phyloP scores from a whole-genome alignment of 1,140 invertebrate species.

The Physella acuta region DNA sequence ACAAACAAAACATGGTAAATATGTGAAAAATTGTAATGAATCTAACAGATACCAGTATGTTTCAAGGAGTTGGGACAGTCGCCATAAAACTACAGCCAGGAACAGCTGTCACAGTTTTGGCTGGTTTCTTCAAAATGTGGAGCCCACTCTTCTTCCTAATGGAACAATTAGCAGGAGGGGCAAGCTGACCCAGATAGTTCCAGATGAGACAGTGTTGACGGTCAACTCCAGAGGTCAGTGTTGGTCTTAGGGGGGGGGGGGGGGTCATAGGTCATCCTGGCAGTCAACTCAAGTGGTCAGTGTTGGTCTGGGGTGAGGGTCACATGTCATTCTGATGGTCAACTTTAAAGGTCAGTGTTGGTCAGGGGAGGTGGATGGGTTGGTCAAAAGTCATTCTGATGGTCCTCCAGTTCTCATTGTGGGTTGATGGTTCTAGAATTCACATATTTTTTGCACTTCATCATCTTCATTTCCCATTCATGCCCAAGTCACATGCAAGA shows the following conservation, averaged over 20 bases:
- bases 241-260: background rate
- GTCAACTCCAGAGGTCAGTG: background rate
- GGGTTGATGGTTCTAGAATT: too few relatives aligned
- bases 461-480: too few relatives aligned
- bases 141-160: background rate
- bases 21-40: too few relatives aligned
- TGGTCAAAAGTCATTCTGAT: too few relatives aligned
- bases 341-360: background rate
- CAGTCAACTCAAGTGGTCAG: background rate
- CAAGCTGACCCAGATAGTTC: background rate
- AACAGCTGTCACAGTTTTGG: background rate
- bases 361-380: too few relatives aligned
- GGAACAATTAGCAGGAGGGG: background rate
- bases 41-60: too few relatives aligned
- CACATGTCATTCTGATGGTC: background rate
- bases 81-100: too few relatives aligned
- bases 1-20: too few relatives aligned
- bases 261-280: background rate
- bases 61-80: too few relatives aligned
- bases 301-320: background rate
- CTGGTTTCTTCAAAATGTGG: background rate
- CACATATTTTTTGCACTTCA: too few relatives aligned
- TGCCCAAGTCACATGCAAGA: too few relatives aligned
- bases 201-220: background rate
- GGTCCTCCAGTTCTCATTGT: too few relatives aligned